Base-by-base conservation (phyloP, 1,140 invertebrate species). In the Drosophila bifasciata region DNA sequence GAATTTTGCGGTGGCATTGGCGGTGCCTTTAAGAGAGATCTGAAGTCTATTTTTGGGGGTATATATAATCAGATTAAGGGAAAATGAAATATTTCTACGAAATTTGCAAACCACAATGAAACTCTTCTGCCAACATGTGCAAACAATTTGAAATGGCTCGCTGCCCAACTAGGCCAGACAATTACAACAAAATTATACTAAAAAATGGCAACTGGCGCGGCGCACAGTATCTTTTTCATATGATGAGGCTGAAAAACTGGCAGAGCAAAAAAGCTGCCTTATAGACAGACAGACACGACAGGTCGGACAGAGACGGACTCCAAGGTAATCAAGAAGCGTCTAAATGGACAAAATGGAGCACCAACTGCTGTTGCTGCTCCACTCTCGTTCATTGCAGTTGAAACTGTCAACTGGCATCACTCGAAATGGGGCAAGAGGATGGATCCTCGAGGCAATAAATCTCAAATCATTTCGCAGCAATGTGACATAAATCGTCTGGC, bases 311-410 rank as follows among this genome's bases (percentile, higher is more conserved):
- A 48, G 75, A 67, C 61, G 7, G 43, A 48, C 61, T 67, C 74
- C 79, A 70, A 83, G 79, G 79, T 78, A 83, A 83, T 83, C 79
- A 83, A 83, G 79, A 83, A 83, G 79, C 79, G 79, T 83, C 64
- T 79, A 83, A 83, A 83, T 83, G 73, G 81, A 86, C 77, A 86
- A 86, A 85, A 85, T 85, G 83, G 81, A 86, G 81, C 80, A 85
- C 62, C 76, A 72, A 49, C 58, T 56, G 36, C 36, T 52, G 36
- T 28, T 32, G 41, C 28, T 32, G 60, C 49, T 74, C n/a, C 53
- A 44, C 28, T 28, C 28, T 28, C 32, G 32, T 44, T 28, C 32
- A 11, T 44, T 36, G 36, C 28, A 60, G 53, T 63, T 64, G 70
- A 79, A 36, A 49, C 79, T 83, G 79, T 83, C 79, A 83, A 83